Evolutionary conservation across 2,888 invertebrate genomes (phyloP).

Genomic region (Charanyca ferruginea): DNA sequence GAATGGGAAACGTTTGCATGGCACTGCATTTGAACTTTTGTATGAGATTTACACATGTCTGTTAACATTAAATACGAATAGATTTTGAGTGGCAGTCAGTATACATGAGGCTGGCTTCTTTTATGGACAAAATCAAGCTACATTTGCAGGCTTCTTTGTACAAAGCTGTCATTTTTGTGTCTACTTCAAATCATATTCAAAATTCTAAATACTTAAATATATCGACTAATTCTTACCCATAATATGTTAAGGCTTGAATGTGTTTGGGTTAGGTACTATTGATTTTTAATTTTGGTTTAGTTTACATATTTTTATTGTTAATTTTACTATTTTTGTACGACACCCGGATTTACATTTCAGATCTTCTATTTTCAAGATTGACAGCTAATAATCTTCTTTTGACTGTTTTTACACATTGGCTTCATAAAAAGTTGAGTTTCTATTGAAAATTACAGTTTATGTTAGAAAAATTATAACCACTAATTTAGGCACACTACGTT

Average conservation of each 20-base stretch:
- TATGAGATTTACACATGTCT: constrained; percentile 64
- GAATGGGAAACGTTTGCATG: constrained; percentile 26
- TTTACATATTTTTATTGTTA: constrained; percentile 66
- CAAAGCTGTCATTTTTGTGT: constrained; percentile 82
- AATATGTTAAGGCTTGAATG: constrained; percentile 65
- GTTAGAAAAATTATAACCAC: no score
- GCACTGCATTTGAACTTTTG: constrained; percentile 82
- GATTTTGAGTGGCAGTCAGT: constrained; percentile 77
- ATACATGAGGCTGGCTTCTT: constrained; percentile 78
- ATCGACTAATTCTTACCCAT: constrained; percentile 81
- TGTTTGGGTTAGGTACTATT: constrained; percentile 57
- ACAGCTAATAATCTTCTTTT: constrained; percentile 68
- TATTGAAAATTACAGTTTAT: background rate
- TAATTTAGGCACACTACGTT: no score
- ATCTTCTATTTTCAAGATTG: constrained; percentile 86
- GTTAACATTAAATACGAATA: constrained; percentile 58
- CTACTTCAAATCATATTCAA: constrained; percentile 57
- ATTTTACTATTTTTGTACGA: constrained; percentile 69
- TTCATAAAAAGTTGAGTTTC: constrained; percentile 30
- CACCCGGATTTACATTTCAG: constrained; percentile 77
- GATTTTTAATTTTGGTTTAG: constrained; percentile 59
- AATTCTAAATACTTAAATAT: constrained; percentile 49
- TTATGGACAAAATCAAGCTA: constrained; percentile 62
- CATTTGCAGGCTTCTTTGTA: constrained; percentile 82
- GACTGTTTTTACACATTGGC: constrained; percentile 33